Conservation (phyloP, 2,888 invertebrate genomes). For the Lacanobia wlatinum region DNA sequence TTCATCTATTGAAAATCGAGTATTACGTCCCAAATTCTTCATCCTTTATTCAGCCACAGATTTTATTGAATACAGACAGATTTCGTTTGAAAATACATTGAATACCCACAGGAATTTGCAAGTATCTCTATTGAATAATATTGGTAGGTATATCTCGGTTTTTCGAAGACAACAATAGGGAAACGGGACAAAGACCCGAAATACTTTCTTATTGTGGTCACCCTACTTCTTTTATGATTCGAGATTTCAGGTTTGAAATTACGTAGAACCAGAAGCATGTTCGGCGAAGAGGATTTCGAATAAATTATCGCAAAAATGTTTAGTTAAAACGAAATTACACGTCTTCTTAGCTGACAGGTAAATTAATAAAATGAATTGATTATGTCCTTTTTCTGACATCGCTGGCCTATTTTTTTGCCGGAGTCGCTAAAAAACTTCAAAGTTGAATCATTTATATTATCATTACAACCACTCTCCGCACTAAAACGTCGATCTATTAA, state of each 20-base stretch:
- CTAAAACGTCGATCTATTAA: constrained; percentile 55
- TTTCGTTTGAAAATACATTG: constrained; percentile 44
- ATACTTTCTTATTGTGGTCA: constrained; percentile 62
- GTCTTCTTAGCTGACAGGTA: not conserved
- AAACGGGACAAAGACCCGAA: constrained; percentile 54
- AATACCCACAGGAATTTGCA: constrained; percentile 42
- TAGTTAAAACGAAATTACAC: not conserved
- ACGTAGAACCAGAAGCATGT: not conserved
- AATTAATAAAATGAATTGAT: constrained; percentile 15
- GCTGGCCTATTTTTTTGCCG: constrained; percentile 4
- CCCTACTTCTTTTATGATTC: constrained; percentile 37
- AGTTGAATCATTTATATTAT: constrained; percentile 23
- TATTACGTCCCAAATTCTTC: constrained; percentile 18
- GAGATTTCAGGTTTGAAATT: constrained; percentile 35
- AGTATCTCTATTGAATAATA: constrained; percentile 51
- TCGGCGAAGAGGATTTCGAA: not conserved
- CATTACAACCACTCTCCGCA: constrained; percentile 25
- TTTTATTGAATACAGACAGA: constrained; percentile 53
- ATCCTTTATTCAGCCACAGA: constrained; percentile 37
- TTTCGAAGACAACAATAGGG: constrained; percentile 49
- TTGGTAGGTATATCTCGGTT: constrained; percentile 35
- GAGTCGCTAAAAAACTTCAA: not conserved
- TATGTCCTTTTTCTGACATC: not conserved
- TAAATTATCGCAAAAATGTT: constrained; percentile 8
- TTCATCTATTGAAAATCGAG: constrained; percentile 29